Percentiles rank a stretch among this genome's conserved stretches.
phyloP scores from a whole-genome alignment of 2,888 invertebrate species.

The Drosophila parthenogenetica region DNA sequence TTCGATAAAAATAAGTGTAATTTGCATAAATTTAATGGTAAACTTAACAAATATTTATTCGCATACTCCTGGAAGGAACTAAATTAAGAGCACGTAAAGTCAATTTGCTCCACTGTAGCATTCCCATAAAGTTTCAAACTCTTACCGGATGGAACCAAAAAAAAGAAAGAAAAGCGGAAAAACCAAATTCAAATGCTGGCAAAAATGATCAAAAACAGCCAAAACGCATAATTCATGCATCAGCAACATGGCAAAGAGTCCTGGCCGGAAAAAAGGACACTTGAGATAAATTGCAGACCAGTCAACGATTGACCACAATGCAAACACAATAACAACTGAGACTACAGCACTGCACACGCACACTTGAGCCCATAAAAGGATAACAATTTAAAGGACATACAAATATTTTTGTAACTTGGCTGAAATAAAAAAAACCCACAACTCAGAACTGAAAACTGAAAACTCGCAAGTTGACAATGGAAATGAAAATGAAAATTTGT shows the following conservation, averaged over 20 bases:
- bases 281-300: constrained; percentile 66
- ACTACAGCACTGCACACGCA: constrained; percentile 36
- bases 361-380: constrained; percentile 65
- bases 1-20: too few species aligned
- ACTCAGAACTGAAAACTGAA: neutral
- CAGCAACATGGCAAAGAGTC: constrained; percentile 58
- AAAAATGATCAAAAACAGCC: constrained; percentile 79
- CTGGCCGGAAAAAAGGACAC: constrained; percentile 54
- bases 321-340: constrained; percentile 46
- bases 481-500: constrained; percentile 71
- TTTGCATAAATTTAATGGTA: too few species aligned
- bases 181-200: constrained; percentile 36
- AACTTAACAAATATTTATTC: too few species aligned
- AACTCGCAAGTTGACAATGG: constrained; percentile 3
- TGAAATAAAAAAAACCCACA: constrained; percentile 5
- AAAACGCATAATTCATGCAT: constrained; percentile 80
- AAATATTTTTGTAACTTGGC: constrained; percentile 65
- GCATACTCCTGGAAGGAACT: too few species aligned
- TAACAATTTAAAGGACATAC: constrained; percentile 60
- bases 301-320: constrained; percentile 58
- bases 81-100: neutral
- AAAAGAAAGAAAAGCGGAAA: constrained; percentile 15
- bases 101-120: constrained; percentile 37
- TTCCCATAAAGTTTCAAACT: constrained; percentile 53
- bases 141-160: constrained; percentile 10